These are phyloP conservation scores for Aromia moschata DNA, from an alignment of 2,888 invertebrate species.

Conservation along the genomic window DNA sequence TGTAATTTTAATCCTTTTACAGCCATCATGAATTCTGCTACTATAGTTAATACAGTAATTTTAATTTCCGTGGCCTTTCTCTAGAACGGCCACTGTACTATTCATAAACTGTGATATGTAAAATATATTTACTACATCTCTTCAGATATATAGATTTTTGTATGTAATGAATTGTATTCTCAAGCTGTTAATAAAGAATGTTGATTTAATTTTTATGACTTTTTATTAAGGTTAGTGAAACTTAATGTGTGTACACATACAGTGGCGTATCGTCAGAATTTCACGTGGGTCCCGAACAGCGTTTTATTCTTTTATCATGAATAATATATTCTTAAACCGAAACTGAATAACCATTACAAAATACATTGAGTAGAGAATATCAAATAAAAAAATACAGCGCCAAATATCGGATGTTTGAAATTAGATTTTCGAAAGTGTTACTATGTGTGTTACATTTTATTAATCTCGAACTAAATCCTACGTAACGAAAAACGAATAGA, in stretches of 20 bases:
- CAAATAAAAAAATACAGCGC: too few species aligned
- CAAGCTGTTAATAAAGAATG: conserved; percentile 29
- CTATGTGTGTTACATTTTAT: too few species aligned
- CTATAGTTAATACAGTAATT: conserved; percentile 19
- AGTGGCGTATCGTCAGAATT: too few species aligned
- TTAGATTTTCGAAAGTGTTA: too few species aligned
- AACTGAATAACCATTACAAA: too few species aligned
- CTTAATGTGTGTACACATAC: conserved; percentile 15
- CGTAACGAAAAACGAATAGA: too few species aligned
- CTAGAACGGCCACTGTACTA: conserved; percentile 34
- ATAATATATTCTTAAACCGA: too few species aligned
- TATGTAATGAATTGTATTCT: conserved; percentile 34
- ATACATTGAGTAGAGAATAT: too few species aligned
- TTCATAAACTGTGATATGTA: conserved; percentile 55
- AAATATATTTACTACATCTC: conserved; percentile 50
- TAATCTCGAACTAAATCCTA: too few species aligned
- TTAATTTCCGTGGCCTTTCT: conserved; percentile 29
- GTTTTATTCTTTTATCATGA: too few species aligned
- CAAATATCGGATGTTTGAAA: too few species aligned
- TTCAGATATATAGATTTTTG: conserved; percentile 30
- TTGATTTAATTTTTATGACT: conserved; percentile 29
- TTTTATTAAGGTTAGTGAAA: conserved; percentile 34
- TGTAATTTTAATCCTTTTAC: background rate
- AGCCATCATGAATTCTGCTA: conserved; percentile 5
- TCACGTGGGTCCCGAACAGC: too few species aligned